Evolutionary conservation across 2,797 vertebrate species (phyloP), one percentile per base, ranked within the genome.

Genomic region (Bradypodion ventrale): DNA sequence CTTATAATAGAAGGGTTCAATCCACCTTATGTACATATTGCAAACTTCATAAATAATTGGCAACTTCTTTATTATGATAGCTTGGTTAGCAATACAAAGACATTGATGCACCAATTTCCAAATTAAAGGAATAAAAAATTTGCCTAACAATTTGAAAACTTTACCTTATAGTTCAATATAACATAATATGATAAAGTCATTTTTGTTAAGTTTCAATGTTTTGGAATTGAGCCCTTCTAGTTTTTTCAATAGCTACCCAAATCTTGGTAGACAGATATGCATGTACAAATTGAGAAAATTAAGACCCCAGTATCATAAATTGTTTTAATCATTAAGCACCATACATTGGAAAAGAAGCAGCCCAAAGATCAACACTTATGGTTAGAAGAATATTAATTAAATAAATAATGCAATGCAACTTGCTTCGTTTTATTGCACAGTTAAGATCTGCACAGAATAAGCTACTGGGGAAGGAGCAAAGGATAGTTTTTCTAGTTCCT

Each of bases 401-500:
- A 92, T 78, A 92, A 46, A 88, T 87, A 89, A 90, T 91, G 90
- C 92, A 92, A 90, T 95, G 82, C 94, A 95, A 93, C 93, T 93
- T 89, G 74, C 69, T 65, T 90, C 91, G 89, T 86, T 90, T 90
- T 89, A 72, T 13, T 90, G 84, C 88, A 89, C 89, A 85, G 95
- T 97, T 96, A 97, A 85, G 96, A 94, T 91, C 68, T 95, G 95
- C 92, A 93, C 79, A 95, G 91, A 95, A 86, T 92, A 94, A 94
- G 89, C 83, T 83, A 91, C 89, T 84, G 66, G 87, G 96, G 96
- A 96, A 97, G 96, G 89, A 96, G 94, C 88, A 95, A 88, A 96
- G 88, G 16, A 95, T 89, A 95, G 93, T 92, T 92, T 90, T 94
- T 94, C 95, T 94, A 92, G 89, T 93, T 96, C 95, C 97, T 99